Evolutionary conservation across 2,888 invertebrate genomes (phyloP), one percentile per base, ranked within the genome.

Genomic region (Cerastis rubricosa): DNA sequence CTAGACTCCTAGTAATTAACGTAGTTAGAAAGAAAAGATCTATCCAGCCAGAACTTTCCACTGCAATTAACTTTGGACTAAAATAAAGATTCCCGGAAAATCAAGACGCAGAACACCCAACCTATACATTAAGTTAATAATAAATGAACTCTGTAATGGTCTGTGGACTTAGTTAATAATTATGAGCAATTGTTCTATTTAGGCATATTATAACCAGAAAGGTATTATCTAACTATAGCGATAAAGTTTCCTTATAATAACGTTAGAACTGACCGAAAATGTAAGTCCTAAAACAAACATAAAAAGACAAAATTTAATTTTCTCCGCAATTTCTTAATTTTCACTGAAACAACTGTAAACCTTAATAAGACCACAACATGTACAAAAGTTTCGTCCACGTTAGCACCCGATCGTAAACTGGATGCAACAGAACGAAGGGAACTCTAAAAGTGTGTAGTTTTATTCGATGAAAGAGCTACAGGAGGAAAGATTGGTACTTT

Each of bases 361-460:
- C 71, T 77, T 35, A 77, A 70, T 35, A 77, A 70, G 22, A 71
- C 68, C 74, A 68, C 57, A 59, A 70, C 12, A 65, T 65, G 49
- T 66, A 59, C 49, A 49, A 71, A 74, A 85, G 63, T 72, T 74
- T 45, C 57, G 49, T 43, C 68, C 57, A 65, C 43, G 57, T 73
- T 74, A 66, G 76, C 70, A 85, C 43, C 57, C 47, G 43, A 71
- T 80, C 71, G 83, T 80, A 85, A 82, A 87, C 67, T 69, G 66
- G 84, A 76, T 84, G 78, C 76, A 82, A 78, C 66, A 63, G 63
- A 73, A 73, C 61, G 71, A 70, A 73, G 51, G 29, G 29, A 75
- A 70, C 66, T 68, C 51, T 77, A 67, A 80, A 85, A 71, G 74
- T 74, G 64, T 79, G 67, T 74, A 78, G 76, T 84, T 89, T 89